Base-by-base conservation (phyloP, 2,888 invertebrate genomes). In the Dryadula phaetusa region DNA sequence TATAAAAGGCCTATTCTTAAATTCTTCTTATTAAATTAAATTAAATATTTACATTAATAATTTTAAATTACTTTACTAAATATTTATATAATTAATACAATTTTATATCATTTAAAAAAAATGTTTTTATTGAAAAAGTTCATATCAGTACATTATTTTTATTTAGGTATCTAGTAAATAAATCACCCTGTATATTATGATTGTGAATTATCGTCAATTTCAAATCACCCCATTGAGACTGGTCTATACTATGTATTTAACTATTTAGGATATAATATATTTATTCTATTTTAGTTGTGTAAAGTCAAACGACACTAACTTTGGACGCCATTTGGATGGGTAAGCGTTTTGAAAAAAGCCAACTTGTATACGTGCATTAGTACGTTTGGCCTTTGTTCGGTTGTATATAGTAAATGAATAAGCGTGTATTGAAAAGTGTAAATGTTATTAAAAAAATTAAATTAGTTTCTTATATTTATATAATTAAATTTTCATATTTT, bases 141-240 rank as follows among this genome's bases (percentile, higher is more conserved):
- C 12, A 37, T 40, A 37, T 56, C 22, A 40, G 37, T 22, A 56
- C 20, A 37, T 8, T 22, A 1, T 22, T 12, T 40, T 40, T 16
- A 16, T 40, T 22, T 40, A 40, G n/a, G 42, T 18, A 40, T 40
- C 5, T 56, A 56, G 37, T 56, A 40, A 40, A 25, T 40, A 40
- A 56, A 56, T 56, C 56, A 25, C 5, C n/a, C 56, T 56, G 56
- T 56, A 56, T 56, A 56, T 56, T 37, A 56, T 56, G 25, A 56
- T 56, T 56, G 58, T 65, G 49, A 65, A 77, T 75, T 76, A 72
- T 77, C 67, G 88, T 87, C 87, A 88, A 88, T 87, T 87, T 82
- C 75, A 72, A 76, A 82, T 77, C 77, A 79, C 79, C 79, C 78
- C 81, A 85, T 83, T 87, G 84, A 88, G 82, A 84, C 83, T 87